Conservation (phyloP, 2,113 vertebrate species). For the Hippopotamus amphibius region DNA sequence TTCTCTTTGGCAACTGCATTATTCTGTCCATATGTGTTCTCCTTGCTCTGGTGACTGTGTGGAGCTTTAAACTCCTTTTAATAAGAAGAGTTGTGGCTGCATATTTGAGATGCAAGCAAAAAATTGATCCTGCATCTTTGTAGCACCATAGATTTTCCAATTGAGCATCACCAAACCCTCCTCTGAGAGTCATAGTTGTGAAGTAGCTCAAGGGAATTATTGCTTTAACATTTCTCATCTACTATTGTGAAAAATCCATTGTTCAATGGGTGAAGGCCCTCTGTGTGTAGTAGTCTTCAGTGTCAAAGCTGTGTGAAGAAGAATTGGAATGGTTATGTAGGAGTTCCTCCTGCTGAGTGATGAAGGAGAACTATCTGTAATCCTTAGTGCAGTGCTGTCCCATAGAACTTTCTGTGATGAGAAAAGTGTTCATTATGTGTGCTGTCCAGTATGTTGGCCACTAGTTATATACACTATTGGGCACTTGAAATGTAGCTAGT, state of each 20-base stretch:
- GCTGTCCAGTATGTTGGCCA: neutral
- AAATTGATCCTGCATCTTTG: neutral
- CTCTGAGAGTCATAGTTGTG: neutral
- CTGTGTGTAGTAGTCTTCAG: neutral
- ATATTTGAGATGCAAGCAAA: neutral
- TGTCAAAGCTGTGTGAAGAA: neutral
- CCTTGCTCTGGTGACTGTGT: neutral
- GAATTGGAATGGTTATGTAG: neutral
- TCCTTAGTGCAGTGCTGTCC: neutral
- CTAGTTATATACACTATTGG: neutral
- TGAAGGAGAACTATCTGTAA: neutral
- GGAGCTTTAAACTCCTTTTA: neutral
- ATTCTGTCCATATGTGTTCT: neutral
- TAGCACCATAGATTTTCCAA: neutral
- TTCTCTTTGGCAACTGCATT: neutral
- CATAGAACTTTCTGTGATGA: neutral
- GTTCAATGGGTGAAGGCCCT: neutral
- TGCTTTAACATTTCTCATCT: neutral
- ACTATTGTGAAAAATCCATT: neutral
- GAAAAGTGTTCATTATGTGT: neutral
- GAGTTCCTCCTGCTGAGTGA: neutral
- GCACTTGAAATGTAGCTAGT: neutral
- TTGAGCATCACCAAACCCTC: slow-evolving; percentile 8
- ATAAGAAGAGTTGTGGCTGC: neutral
- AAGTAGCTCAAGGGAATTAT: neutral